These are phyloP conservation scores for Ciconia boyciana DNA, from an alignment of 2,113 vertebrate genomes.

Conservation along the genomic window DNA sequence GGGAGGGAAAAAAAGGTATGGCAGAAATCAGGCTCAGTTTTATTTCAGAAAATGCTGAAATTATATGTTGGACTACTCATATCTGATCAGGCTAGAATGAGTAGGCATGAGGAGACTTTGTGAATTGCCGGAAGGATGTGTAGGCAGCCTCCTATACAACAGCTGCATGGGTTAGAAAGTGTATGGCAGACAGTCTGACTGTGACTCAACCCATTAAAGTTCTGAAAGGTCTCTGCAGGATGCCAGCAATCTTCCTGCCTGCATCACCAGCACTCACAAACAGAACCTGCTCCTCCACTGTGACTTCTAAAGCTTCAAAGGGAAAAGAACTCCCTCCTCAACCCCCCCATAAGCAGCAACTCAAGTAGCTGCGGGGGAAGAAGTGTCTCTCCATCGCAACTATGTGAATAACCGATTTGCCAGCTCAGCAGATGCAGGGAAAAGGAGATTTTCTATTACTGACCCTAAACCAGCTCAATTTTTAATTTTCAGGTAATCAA, in stretches of 20 bases:
- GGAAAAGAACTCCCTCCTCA: background rate
- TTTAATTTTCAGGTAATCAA: background rate
- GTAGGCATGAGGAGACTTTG: conserved; percentile 22
- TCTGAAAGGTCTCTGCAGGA: conserved; percentile 44
- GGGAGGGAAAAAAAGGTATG: background rate
- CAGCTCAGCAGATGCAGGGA: background rate
- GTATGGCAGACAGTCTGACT: background rate
- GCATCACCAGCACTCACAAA: background rate
- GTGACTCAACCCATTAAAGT: conserved; percentile 44
- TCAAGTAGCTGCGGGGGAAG: background rate
- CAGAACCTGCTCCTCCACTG: conserved; percentile 12
- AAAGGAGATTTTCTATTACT: background rate
- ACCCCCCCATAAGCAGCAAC: background rate
- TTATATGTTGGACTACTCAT: background rate
- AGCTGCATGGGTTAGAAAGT: conserved; percentile 22
- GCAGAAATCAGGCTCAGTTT: background rate
- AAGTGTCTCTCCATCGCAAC: background rate
- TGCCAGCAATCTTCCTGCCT: conserved; percentile 8
- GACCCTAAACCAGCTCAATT: background rate
- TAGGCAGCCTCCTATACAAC: conserved; percentile 56
- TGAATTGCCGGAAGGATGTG: conserved; percentile 49
- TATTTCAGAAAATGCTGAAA: conserved; percentile 13
- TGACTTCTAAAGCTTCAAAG: background rate
- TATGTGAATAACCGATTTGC: background rate
- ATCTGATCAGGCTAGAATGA: conserved; percentile 36